A percentile compares a stretch with the other conserved stretches of the same genome.
These are phyloP conservation scores for Scaptomyza caliginosa DNA, from an alignment of 2,888 invertebrate species.

Conservation along the genomic window DNA sequence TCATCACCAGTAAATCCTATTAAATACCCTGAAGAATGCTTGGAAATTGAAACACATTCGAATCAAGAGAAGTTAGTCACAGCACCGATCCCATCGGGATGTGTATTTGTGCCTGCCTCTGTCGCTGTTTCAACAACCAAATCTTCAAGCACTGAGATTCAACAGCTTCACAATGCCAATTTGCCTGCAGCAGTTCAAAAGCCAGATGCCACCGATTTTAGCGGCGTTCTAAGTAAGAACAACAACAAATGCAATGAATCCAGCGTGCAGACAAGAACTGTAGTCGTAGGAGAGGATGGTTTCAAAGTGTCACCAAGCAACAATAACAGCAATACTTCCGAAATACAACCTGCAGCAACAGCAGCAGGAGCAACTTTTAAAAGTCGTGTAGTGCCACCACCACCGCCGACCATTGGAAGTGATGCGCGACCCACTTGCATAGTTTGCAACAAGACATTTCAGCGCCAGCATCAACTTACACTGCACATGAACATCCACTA, in stretches of 20 bases:
- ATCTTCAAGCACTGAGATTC: conserved; percentile 81
- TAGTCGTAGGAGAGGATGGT: conserved; percentile 88
- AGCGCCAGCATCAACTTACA: conserved; percentile 94
- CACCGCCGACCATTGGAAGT: conserved; percentile 80
- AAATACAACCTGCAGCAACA: background rate
- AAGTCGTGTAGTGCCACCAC: conserved; percentile 63
- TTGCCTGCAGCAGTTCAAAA: conserved; percentile 80
- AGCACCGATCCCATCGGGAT: background rate
- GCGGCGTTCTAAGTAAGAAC: conserved; percentile 74
- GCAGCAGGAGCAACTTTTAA: conserved; percentile 7
- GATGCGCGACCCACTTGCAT: conserved; percentile 91
- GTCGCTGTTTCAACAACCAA: background rate
- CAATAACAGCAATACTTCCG: conserved; percentile 5
- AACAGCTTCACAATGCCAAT: conserved; percentile 77
- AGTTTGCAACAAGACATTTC: conserved; percentile 96
- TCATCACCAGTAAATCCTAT: background rate
- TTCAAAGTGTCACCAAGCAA: conserved; percentile 81
- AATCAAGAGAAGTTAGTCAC: conserved; percentile 52
- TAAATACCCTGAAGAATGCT: conserved; percentile 57
- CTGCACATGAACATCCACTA: conserved; percentile 98
- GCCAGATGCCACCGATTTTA: conserved; percentile 81
- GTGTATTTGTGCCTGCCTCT: background rate
- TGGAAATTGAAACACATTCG: conserved; percentile 45
- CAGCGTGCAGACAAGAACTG: conserved; percentile 71
- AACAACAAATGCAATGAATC: background rate